Evolutionary conservation across 2,113 vertebrate species (phyloP).

Genomic region (Monarcha castaneiventris): DNA sequence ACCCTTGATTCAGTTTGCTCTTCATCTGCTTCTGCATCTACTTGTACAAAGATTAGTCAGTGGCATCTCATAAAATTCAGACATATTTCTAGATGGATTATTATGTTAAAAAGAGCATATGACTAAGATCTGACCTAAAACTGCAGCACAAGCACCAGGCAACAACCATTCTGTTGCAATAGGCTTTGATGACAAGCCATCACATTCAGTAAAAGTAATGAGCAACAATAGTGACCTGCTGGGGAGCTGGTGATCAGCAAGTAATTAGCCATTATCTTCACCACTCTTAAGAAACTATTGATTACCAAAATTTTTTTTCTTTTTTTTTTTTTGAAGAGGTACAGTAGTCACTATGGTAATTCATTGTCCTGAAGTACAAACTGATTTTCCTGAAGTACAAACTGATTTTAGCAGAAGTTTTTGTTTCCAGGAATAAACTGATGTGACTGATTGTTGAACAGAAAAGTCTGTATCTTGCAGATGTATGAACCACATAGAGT

Average conservation of each 20-base stretch:
- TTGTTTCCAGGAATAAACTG: background rate
- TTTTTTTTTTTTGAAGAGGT: background rate
- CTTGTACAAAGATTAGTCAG: background rate
- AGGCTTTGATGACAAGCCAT: constrained; percentile 34
- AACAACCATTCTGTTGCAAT: background rate
- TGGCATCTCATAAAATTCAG: background rate
- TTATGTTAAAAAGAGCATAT: background rate
- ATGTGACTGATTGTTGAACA: background rate
- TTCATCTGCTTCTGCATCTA: background rate
- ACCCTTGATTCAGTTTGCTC: background rate
- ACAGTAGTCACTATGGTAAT: background rate
- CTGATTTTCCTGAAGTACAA: background rate
- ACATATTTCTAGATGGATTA: background rate
- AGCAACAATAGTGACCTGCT: background rate
- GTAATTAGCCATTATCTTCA: constrained; percentile 21
- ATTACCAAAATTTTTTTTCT: background rate
- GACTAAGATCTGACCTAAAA: constrained; percentile 36
- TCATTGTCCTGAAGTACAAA: background rate
- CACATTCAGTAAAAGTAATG: constrained; percentile 31
- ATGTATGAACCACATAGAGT: background rate
- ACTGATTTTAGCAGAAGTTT: background rate
- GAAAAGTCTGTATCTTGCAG: background rate
- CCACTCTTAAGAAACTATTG: background rate
- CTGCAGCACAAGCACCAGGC: background rate
- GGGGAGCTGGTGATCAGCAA: background rate